Conservation (phyloP, 1,140 invertebrate genomes). For the Leptinotarsa undecemlineata region DNA sequence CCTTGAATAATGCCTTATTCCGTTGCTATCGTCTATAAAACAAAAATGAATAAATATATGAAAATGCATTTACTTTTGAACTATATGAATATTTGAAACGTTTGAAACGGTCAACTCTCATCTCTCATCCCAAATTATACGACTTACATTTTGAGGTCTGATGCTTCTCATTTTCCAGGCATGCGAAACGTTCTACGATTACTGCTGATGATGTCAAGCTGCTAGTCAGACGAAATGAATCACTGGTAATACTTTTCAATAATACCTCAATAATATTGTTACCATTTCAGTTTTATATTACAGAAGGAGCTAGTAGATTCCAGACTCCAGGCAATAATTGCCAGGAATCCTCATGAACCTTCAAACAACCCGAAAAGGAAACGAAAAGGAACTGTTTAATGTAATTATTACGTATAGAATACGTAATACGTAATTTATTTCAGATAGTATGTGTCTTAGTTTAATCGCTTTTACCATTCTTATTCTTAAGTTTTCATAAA, state of each 20-base stretch:
- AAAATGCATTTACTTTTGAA: too few species aligned
- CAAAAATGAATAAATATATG: too few species aligned
- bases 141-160: too few species aligned
- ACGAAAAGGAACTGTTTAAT: conserved; percentile 28
- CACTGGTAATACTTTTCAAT: conserved; percentile 52
- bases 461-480: too few species aligned
- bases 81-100: too few species aligned
- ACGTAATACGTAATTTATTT: too few species aligned
- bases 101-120: too few species aligned
- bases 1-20: too few species aligned
- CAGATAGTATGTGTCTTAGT: too few species aligned
- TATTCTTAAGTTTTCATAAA: too few species aligned
- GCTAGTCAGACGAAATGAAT: conserved; percentile 58
- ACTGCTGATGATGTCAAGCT: conserved; percentile 62
- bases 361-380: conserved; percentile 35
- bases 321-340: conserved; percentile 32
- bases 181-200: conserved; percentile 60
- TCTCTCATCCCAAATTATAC: too few species aligned
- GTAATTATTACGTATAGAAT: not conserved
- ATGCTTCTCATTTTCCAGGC: conserved; percentile 51
- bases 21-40: too few species aligned
- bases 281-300: conserved; percentile 21
- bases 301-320: conserved; percentile 41
- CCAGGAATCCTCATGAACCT: conserved; percentile 24
- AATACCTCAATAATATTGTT: not conserved